Evolutionary conservation across 2,113 vertebrate species (phyloP).

Genomic region (Tricholaema leucomelas): DNA sequence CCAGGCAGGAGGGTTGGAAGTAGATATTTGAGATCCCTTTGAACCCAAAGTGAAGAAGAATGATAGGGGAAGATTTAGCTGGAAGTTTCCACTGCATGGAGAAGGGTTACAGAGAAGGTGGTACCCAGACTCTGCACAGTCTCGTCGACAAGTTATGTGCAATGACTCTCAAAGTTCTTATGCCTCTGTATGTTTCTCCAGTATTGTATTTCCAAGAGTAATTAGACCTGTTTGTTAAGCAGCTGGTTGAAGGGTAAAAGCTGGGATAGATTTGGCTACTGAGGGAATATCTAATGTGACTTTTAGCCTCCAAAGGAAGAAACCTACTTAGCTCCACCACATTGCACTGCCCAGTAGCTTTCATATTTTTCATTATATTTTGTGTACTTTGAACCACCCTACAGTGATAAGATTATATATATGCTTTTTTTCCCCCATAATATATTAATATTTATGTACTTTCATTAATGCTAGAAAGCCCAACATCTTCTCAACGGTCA

Average conservation of each 20-base stretch:
- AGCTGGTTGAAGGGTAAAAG: background rate
- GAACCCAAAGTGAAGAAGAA: background rate
- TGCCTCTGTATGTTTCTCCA: background rate
- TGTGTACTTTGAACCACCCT: slow-evolving; percentile 44
- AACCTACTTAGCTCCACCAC: background rate
- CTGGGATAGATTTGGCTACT: background rate
- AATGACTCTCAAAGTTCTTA: background rate
- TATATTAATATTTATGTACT: slow-evolving; percentile 68
- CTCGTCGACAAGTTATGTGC: background rate
- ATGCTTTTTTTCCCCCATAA: background rate
- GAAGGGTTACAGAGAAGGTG: background rate
- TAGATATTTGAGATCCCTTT: background rate
- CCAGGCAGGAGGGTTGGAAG: too few species aligned
- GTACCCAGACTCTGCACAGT: background rate
- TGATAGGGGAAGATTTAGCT: background rate
- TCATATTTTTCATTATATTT: slow-evolving; percentile 41
- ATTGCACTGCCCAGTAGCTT: background rate
- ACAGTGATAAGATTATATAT: background rate
- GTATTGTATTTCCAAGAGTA: background rate
- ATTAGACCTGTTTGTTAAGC: background rate
- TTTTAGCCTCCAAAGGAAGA: slow-evolving; percentile 10
- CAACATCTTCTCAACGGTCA: slow-evolving; percentile 59
- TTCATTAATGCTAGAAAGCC: slow-evolving; percentile 60
- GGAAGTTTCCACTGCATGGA: background rate
- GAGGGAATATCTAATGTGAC: background rate